Percentiles rank a stretch among this genome's conserved stretches.
phyloP scores from a whole-genome alignment of 2,113 vertebrate species.

The Puntigrus tetrazona region DNA sequence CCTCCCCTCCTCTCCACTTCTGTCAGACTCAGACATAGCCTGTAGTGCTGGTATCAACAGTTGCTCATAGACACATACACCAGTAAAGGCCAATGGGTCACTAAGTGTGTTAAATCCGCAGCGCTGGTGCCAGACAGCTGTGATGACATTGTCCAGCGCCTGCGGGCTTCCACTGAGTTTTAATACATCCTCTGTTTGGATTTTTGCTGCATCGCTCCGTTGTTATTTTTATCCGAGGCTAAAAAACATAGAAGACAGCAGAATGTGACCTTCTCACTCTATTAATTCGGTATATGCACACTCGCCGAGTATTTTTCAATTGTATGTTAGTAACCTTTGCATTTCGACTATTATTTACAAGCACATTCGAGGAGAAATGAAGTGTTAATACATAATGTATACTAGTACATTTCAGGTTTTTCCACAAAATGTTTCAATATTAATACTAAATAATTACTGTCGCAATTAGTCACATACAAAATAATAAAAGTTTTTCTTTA shows the following conservation, averaged over 20 bases:
- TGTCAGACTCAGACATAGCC: conserved; percentile 13
- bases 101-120: background rate
- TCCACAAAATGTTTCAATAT: too few species aligned
- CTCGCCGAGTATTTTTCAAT: background rate
- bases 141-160: background rate
- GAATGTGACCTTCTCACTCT: background rate
- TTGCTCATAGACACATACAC: conserved; percentile 15
- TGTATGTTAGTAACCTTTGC: background rate
- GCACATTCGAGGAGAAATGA: background rate
- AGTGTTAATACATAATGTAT: background rate
- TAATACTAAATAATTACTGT: too few species aligned
- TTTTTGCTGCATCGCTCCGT: background rate
- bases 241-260: background rate
- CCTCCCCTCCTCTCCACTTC: background rate
- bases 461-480: too few species aligned
- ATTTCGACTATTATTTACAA: background rate
- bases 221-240: background rate
- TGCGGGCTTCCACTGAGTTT: background rate
- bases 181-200: background rate
- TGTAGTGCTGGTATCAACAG: conserved; percentile 16
- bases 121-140: conserved; percentile 11
- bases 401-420: background rate
- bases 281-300: conserved; percentile 9
- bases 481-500: too few species aligned
- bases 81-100: conserved; percentile 18